A percentile compares a stretch with the other conserved stretches of the same genome.
phyloP scores from a whole-genome alignment of 2,113 vertebrate genomes.

The Eurystomus gularis region DNA sequence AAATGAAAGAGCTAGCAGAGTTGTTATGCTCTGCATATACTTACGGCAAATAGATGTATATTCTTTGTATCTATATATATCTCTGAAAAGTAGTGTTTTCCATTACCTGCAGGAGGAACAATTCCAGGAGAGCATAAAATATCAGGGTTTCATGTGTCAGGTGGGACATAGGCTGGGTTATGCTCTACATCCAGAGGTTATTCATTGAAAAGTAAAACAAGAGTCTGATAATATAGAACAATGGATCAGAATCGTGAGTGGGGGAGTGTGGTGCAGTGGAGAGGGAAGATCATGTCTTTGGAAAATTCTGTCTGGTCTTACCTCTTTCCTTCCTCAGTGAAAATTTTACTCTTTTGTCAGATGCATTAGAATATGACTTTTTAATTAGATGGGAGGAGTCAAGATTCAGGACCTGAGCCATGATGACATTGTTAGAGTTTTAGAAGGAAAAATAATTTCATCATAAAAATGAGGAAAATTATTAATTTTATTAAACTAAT shows the following conservation, averaged over 20 bases:
- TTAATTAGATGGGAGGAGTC: neutral
- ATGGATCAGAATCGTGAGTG: neutral
- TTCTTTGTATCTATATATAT: neutral
- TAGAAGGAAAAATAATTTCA: neutral
- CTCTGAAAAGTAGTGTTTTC: neutral
- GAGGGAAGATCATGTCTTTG: neutral
- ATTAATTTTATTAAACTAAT: neutral
- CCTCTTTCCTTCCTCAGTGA: neutral
- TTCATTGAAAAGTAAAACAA: neutral
- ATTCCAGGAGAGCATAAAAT: neutral
- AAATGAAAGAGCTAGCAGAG: neutral
- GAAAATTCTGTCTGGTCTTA: neutral
- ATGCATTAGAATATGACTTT: neutral
- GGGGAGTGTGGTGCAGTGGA: neutral
- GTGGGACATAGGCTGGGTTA: neutral
- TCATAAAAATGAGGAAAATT: neutral
- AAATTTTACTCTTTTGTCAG: neutral
- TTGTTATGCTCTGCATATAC: neutral
- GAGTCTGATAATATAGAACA: neutral
- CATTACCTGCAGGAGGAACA: neutral
- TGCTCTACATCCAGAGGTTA: neutral
- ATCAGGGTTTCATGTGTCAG: rapidly evolving
- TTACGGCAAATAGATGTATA: neutral
- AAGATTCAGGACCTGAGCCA: neutral
- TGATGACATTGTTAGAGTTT: neutral